Base-by-base conservation (phyloP, 2,888 invertebrate genomes). In the Drosophila trichaetosa region DNA sequence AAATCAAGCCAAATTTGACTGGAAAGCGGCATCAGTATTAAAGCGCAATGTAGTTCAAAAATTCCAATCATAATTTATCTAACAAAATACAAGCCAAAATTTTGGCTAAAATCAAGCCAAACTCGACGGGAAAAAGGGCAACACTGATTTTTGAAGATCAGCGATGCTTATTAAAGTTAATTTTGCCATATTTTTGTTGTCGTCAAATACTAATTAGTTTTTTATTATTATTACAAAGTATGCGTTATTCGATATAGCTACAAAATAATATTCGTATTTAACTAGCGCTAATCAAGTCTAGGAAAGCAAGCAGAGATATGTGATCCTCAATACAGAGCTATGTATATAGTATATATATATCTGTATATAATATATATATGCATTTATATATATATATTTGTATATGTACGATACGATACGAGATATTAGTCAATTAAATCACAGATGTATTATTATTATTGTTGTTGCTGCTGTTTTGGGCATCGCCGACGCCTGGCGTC, bases 401-500 rank as follows among this genome's bases (percentile, higher is more conserved):
- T 63, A 56, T 57, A 40, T 57, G 49, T 61, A 78, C 64, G 76
- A 63, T 75, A 42, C 27, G 62, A 48, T 56, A 64, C 21, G 62
- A 48, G 48, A 64, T 66, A 82, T 89, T 89, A 87, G 86, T 88
- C 86, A 89, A 88, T 92, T 89, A 92, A 89, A 92, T 92, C 92
- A 92, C 92, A 92, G 92, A 92, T 86, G 92, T 90, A 87, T 82
- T 83, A 81, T 91, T 92, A 71, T 72, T 65, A 51, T 46, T 46
- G 24, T 40, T 60, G 49, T 27, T 54, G n/a, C n/a, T 27, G 24
- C 27, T 56, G 38, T 66, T 61, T 60, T 78, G 80, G 62, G 58
- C 68, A 57, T 72, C 65, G 18, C 65, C 82, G 33, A 91, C 90
- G 46, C 91, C 87, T 58, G 89, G 91, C 68, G 92, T 92, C 73